Evolutionary conservation across 2,797 vertebrate species (phyloP).

Genomic region (Tamandua tetradactyla): DNA sequence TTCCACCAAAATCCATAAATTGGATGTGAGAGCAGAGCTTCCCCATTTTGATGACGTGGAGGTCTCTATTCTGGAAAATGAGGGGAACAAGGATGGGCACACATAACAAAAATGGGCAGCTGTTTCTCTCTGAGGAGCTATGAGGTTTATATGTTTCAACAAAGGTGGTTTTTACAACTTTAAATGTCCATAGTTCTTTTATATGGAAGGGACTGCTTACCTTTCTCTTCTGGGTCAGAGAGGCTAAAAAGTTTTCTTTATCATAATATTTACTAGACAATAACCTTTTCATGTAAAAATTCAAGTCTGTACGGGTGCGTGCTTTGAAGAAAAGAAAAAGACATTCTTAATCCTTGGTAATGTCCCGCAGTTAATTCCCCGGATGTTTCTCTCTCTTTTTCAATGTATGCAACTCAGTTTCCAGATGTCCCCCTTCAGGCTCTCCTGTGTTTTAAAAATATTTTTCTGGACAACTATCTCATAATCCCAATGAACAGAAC

Average conservation of each 20-base stretch:
- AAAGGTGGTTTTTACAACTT: background rate
- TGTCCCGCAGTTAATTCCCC: background rate
- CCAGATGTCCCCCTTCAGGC: background rate
- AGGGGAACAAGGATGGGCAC: background rate
- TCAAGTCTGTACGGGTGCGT: background rate
- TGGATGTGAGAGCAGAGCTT: background rate
- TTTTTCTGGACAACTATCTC: conserved; percentile 27
- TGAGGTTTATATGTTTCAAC: background rate
- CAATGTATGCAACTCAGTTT: background rate
- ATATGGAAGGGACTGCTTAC: background rate
- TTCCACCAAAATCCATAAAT: background rate
- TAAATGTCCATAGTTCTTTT: background rate
- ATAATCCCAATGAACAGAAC: background rate
- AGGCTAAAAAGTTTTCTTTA: background rate
- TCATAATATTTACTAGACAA: background rate
- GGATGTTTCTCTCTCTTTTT: background rate
- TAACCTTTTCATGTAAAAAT: conserved; percentile 35
- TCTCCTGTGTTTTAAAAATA: background rate
- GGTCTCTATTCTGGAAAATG: background rate
- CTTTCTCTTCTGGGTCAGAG: background rate
- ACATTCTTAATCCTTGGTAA: background rate
- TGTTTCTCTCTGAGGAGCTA: background rate
- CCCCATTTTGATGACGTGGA: background rate
- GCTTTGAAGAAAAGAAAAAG: background rate
- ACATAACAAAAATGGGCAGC: background rate